Conservation (phyloP, 1,140 invertebrate species). For the Aricia agestis region DNA sequence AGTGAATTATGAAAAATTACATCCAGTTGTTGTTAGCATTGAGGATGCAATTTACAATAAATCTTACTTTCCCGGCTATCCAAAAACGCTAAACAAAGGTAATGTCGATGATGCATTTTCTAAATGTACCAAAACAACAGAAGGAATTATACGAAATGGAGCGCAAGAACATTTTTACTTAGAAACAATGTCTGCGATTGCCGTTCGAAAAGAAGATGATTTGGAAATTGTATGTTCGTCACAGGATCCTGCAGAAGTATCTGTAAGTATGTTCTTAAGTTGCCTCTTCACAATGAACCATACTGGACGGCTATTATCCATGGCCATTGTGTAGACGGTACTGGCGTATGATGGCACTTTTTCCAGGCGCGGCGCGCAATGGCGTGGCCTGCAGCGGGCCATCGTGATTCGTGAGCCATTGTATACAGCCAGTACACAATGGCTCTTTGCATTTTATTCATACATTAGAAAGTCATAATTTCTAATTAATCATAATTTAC, state of each 20-base stretch:
- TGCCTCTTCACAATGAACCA: too few relatives aligned
- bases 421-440: too few relatives aligned
- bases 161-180: conserved; percentile 99
- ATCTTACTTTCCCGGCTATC: conserved; percentile 80
- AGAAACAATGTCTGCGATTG: conserved; percentile 85
- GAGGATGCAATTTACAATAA: conserved; percentile 88
- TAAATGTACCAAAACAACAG: conserved; percentile 79
- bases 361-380: too few relatives aligned
- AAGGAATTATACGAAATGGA: conserved; percentile 87
- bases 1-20: conserved; percentile 84
- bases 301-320: too few relatives aligned
- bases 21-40: conserved; percentile 88
- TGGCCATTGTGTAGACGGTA: too few relatives aligned
- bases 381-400: too few relatives aligned
- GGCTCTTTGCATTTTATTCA: neutral
- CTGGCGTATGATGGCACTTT: too few relatives aligned
- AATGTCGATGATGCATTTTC: conserved; percentile 81
- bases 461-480: conserved; percentile 37
- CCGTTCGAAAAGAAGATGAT: conserved; percentile 87
- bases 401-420: too few relatives aligned
- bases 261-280: conserved; percentile 62
- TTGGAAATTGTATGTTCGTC: conserved; percentile 90
- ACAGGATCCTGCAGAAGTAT: conserved; percentile 87
- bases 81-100: conserved; percentile 79
- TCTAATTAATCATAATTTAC: neutral